Evolutionary conservation across 2,888 invertebrate genomes (phyloP).

Genomic region (Hydroisotoma schaefferi): DNA sequence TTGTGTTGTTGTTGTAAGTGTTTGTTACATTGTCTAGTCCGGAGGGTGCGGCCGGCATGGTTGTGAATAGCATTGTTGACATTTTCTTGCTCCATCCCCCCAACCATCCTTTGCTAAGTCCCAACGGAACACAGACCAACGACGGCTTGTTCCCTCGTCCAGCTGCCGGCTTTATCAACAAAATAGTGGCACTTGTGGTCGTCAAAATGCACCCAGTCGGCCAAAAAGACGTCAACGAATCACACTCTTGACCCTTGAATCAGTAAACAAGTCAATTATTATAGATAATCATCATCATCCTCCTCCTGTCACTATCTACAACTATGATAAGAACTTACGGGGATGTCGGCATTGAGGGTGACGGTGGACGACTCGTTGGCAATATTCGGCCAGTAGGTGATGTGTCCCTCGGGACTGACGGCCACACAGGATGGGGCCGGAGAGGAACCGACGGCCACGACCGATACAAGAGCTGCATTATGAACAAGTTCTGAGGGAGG

Average conservation of each 20-base stretch:
- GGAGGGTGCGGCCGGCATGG: constrained; percentile 51
- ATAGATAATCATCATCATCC: too few relatives aligned
- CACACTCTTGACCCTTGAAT: constrained; percentile 71
- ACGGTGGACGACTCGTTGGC: constrained; percentile 81
- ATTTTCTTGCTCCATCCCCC: constrained; percentile 80
- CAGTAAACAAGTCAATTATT: background rate
- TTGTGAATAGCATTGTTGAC: constrained; percentile 75
- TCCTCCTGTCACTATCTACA: background rate
- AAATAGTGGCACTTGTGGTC: constrained; percentile 85
- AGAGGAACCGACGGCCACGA: constrained; percentile 60
- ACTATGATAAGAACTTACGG: too few relatives aligned
- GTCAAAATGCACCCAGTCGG: constrained; percentile 76
- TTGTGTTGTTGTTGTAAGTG: too few relatives aligned
- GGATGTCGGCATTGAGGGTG: constrained; percentile 79
- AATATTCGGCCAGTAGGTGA: constrained; percentile 89
- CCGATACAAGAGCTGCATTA: constrained; percentile 74
- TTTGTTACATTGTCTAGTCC: constrained; percentile 49
- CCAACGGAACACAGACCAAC: constrained; percentile 61
- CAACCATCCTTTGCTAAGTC: constrained; percentile 71
- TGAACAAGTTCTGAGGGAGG: constrained; percentile 91
- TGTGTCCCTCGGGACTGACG: constrained; percentile 86
- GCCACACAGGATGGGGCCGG: constrained; percentile 79
- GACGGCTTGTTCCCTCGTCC: constrained; percentile 65
- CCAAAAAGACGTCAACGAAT: constrained; percentile 65
- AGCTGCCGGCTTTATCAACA: constrained; percentile 64